Evolutionary conservation across 2,113 vertebrate species (phyloP), one percentile per base, ranked within the genome.

Genomic region (Scophthalmus maximus): DNA sequence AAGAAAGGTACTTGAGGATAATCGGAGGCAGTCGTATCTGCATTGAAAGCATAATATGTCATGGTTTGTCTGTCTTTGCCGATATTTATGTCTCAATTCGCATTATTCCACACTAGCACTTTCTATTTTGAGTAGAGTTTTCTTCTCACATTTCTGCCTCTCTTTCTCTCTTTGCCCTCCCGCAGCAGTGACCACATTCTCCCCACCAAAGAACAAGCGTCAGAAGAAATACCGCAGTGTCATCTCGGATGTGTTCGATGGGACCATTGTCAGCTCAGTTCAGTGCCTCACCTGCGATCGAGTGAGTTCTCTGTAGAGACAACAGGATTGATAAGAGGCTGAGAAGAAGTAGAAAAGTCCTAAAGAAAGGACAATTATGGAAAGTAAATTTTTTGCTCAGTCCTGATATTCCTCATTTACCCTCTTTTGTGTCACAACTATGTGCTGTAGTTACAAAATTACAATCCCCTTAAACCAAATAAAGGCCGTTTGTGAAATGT

Each of bases 211-310:
- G 89, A 97, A 90, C 90, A 97, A 95, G 85, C 95, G 94, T 32
- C 95, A 97, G 87, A 97, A 95, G 92, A 97, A 95, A 85, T 98
- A 97, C 85, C 94, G 93, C 89, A 99, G 98, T 53, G 94, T 99
- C 68, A 98, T 99, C 84, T 98, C 98, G 3, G 98, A 99, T 36
- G 94, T 99, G 85, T 99, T 99, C 53, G 98, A 99, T 62, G 98
- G 98, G 44, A 97, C 96, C 63, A 98, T 99, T 51, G 92, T 99
- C 88, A 99, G 97, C 89, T 98, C 97, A 5, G 97, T 99, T 20
- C 98, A 98, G 88, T 99, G 98, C 88, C 93, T 98, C 87, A 98
- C 97, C 40, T 99, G 97, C 71, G 98, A 99, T 88, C 93, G 98
- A 94, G 98, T 99, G 72, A 95, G 34, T 59, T 29, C 23, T 47